Conservation (phyloP, 1,140 invertebrate species). For the Scaptomyza montana region DNA sequence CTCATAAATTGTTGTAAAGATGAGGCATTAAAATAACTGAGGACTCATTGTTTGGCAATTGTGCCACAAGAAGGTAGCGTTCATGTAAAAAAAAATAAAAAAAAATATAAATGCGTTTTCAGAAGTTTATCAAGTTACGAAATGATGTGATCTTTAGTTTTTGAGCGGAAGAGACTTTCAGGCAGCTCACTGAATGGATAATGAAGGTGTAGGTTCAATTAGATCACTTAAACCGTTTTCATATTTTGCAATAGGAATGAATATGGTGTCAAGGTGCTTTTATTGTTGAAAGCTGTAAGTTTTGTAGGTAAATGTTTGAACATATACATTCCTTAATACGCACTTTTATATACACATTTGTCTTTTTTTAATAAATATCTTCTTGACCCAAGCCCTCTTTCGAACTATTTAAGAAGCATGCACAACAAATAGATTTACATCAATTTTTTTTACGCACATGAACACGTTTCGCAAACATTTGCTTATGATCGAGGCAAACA, state of each 20-base stretch:
- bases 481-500: not conserved
- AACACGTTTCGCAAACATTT: constrained; percentile 69
- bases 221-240: not conserved
- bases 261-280: too few relatives aligned
- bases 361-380: too few relatives aligned
- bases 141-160: not conserved
- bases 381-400: too few relatives aligned
- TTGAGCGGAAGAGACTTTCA: constrained; percentile 29
- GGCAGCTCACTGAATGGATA: not conserved
- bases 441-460: constrained; percentile 8
- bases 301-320: too few relatives aligned
- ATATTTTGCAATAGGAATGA: too few relatives aligned
- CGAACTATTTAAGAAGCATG: not conserved
- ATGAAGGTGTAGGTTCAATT: constrained; percentile 1
- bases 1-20: constrained; percentile 34
- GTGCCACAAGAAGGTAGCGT: constrained; percentile 2
- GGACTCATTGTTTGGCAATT: constrained; percentile 39
- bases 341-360: too few relatives aligned
- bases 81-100: constrained; percentile 8
- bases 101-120: not conserved
- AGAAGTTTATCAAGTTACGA: constrained; percentile 28
- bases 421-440: constrained; percentile 20
- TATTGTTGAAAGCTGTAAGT: too few relatives aligned
- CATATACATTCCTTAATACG: too few relatives aligned
- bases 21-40: constrained; percentile 17